Base-by-base conservation (phyloP, 2,797 vertebrate species). In the Menidia menidia region DNA sequence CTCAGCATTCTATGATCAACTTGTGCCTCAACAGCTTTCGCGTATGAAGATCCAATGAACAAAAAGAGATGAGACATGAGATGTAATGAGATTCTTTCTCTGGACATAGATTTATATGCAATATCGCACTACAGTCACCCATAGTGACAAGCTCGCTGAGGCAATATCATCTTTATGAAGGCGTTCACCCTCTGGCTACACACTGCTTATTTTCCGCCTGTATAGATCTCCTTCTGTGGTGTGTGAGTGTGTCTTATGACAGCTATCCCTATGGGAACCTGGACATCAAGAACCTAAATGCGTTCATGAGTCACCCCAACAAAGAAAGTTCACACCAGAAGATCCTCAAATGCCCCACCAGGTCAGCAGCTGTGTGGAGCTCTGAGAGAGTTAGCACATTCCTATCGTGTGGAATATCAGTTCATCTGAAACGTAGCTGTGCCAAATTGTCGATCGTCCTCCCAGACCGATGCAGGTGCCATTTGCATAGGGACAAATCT, bases 401-500 rank as follows among this genome's bases (percentile, higher is more conserved):
- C 48, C 59, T 62, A 19, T 13, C 13, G 47, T 68, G 47, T 61
- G 31, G 60, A 60, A 30, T 48, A 45, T 48, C 33, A 58, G 57
- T 77, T 53, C 2, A 72, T 58, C 30, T 52, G 55, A 69, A 71
- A 48, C 39, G 60, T 16, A 35, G 35, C 18, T 2, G 3, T 15
- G 71, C 61, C 69, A 64, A 75, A 54, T 63, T 18, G 55, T 75
- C 75, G 80, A 80, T 64, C 57, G 39, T 68, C 63, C 76, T 78
- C 63, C 70, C 60, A 25, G 48, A 53, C 69, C 19, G 33, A 66
- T 15, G 60, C 73, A 54, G 67, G 18, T 33, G 77, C 79, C 85
- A 79, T 87, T 89, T 84, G 77, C 75, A 64, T 18, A 64, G 75
- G 73, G 74, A 59, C 31, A 64, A 47, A 65, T 73, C 50, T 75